A percentile compares a stretch with the other conserved stretches of the same genome.
Evolutionary conservation across 2,888 invertebrate genomes (phyloP).

Genomic region (Lysandra coridon): DNA sequence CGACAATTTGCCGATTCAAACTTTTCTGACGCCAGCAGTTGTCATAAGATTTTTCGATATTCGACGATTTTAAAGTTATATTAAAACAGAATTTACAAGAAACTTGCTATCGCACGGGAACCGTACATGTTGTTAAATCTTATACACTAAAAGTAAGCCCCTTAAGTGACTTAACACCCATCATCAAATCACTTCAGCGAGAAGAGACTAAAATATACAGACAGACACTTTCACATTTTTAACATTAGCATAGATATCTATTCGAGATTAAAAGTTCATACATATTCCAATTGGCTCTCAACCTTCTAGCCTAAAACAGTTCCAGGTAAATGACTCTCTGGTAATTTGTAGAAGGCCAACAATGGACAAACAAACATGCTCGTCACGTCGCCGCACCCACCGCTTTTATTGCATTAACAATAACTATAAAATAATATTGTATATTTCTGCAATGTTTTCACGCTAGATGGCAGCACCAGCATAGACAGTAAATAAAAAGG

Average conservation of each 20-base stretch:
- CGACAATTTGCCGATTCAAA: background rate
- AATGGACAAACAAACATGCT: background rate
- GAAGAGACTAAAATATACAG: too few relatives aligned
- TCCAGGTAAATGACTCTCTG: background rate
- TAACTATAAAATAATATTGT: background rate
- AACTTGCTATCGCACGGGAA: too few relatives aligned
- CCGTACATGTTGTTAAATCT: too few relatives aligned
- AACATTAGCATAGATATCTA: too few relatives aligned
- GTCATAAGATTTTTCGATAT: background rate
- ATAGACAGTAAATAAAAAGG: too few relatives aligned
- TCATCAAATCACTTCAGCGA: too few relatives aligned
- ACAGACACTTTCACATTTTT: too few relatives aligned
- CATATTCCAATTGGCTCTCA: too few relatives aligned
- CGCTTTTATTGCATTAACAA: too few relatives aligned
- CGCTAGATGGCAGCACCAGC: background rate
- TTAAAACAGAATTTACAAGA: background rate
- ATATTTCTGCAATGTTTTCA: background rate
- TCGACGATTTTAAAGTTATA: background rate
- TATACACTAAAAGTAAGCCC: too few relatives aligned
- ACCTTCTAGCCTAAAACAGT: background rate
- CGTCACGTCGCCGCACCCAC: background rate
- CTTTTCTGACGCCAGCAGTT: background rate
- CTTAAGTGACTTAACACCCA: too few relatives aligned
- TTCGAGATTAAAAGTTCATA: too few relatives aligned
- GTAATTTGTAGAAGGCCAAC: background rate